phyloP scores from a whole-genome alignment of 2,113 vertebrate genomes.

The Cheilinus undulatus region DNA sequence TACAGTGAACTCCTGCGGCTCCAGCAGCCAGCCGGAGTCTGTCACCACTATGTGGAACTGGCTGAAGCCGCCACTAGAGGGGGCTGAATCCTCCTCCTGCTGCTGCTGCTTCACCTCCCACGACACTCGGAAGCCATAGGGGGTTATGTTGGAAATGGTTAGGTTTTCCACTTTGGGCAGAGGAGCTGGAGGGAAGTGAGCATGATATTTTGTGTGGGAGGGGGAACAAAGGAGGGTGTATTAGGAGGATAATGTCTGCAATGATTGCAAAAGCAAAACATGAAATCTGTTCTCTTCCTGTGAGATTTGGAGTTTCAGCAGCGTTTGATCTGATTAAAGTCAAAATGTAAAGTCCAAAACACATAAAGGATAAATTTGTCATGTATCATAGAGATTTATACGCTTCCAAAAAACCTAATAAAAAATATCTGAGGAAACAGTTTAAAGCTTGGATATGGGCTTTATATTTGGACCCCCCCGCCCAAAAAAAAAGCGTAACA shows the following conservation, averaged over 20 bases:
- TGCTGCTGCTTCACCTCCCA: slow-evolving; percentile 74
- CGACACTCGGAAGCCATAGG: slow-evolving; percentile 85
- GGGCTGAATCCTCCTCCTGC: slow-evolving; percentile 56
- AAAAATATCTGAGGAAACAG: too few species aligned
- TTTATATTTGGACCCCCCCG: too few species aligned
- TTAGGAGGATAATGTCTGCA: slow-evolving; percentile 72
- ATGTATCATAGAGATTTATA: slow-evolving; percentile 5
- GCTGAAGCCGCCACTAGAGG: slow-evolving; percentile 84
- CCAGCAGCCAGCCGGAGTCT: slow-evolving; percentile 95
- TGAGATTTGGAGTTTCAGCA: neutral
- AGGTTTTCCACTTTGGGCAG: slow-evolving; percentile 96
- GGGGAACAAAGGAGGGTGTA: slow-evolving; percentile 64
- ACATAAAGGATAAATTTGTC: slow-evolving; percentile 25
- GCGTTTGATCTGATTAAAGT: neutral
- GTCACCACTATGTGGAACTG: slow-evolving; percentile 92
- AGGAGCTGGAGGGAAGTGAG: slow-evolving; percentile 85
- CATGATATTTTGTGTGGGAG: slow-evolving; percentile 41
- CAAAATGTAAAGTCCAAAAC: neutral
- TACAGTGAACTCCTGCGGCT: slow-evolving; percentile 87
- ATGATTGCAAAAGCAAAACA: slow-evolving; percentile 77
- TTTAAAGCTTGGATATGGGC: too few species aligned
- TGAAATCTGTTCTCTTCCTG: slow-evolving; percentile 13
- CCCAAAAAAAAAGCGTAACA: too few species aligned
- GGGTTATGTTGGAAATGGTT: slow-evolving; percentile 91
- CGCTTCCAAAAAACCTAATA: neutral